Evolutionary conservation across 2,113 vertebrate species (phyloP).

Genomic region (Mobula hypostoma): DNA sequence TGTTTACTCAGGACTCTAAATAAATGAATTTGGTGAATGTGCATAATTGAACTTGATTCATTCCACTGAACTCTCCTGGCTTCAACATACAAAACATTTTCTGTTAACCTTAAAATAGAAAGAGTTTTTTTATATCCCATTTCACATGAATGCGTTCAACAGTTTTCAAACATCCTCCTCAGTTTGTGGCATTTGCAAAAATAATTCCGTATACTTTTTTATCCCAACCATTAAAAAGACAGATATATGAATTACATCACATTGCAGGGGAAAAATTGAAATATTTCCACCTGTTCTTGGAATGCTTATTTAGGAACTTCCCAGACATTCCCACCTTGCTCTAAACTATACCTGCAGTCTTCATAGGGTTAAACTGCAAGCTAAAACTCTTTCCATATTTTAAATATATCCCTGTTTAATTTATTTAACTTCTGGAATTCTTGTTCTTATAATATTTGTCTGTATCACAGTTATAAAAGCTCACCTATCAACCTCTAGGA

Average conservation of each 20-base stretch:
- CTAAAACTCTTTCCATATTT: conserved; percentile 13
- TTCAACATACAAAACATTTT: conserved; percentile 3
- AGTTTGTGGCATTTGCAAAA: not conserved
- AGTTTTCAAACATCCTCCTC: not conserved
- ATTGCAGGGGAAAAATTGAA: not conserved
- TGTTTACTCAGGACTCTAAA: conserved; percentile 20
- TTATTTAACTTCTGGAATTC: conserved; percentile 33
- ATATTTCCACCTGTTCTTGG: not conserved
- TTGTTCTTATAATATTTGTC: conserved; percentile 23
- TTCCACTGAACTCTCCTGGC: conserved; percentile 29
- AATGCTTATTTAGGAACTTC: not conserved
- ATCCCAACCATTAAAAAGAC: not conserved
- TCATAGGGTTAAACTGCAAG: conserved; percentile 17
- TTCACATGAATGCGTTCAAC: not conserved
- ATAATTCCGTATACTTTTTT: not conserved
- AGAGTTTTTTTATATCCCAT: not conserved
- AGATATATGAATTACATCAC: not conserved
- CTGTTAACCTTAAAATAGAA: conserved; percentile 26
- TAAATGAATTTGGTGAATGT: conserved; percentile 22
- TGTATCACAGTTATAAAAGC: not conserved
- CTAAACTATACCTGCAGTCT: not conserved
- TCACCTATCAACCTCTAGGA: not conserved
- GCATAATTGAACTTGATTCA: conserved; percentile 14
- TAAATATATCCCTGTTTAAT: not conserved
- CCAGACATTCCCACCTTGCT: not conserved